Evolutionary conservation across 2,113 vertebrate genomes (phyloP), one percentile per base, ranked within the genome.

Genomic region (Pagrus major): DNA sequence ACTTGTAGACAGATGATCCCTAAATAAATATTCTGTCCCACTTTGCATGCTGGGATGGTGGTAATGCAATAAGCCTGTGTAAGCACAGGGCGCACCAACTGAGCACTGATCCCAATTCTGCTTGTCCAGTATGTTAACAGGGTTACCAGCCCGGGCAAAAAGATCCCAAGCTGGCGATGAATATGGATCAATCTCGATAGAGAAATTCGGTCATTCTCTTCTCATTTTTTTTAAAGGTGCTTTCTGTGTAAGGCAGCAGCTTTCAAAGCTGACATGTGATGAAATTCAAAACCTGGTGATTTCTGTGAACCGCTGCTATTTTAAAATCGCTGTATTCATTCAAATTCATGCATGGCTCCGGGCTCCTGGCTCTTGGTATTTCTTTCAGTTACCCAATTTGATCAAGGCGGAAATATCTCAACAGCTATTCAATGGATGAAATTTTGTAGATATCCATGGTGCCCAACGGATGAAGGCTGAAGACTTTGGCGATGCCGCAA

Each of bases 31-130:
- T 84, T 88, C 81, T 88, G 85, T 58, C 84, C 84, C 78, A 89
- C 80, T 92, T 90, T 81, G 71, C 79, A 60, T 82, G 74, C 84
- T 1, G 69, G 68, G 77, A 83, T 64, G 20, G 70, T 76, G 73
- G 74, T 83, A 89, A 89, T 85, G 78, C 83, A 89, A 55, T 90
- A 92, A 93, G 89, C 88, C 76, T 41, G 80, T 81, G 84, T 83
- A 81, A 89, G 85, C 86, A 82, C 52, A 49, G 71, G 67, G 51
- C 39, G 21, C 56, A 56, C 74, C 81, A 51, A 41, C 49, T 14
- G 56, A 81, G 66, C 4, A 33, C 79, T 86, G 81, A 80, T 90
- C 65, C 71, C 72, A 77, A 52, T 64, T 64, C 41, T 76, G 75
- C 65, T 37, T 3, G 42, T 81, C 80, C 49, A 1, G 56, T 55